Conservation (phyloP, 2,113 vertebrate genomes). For the Anas platyrhynchos region DNA sequence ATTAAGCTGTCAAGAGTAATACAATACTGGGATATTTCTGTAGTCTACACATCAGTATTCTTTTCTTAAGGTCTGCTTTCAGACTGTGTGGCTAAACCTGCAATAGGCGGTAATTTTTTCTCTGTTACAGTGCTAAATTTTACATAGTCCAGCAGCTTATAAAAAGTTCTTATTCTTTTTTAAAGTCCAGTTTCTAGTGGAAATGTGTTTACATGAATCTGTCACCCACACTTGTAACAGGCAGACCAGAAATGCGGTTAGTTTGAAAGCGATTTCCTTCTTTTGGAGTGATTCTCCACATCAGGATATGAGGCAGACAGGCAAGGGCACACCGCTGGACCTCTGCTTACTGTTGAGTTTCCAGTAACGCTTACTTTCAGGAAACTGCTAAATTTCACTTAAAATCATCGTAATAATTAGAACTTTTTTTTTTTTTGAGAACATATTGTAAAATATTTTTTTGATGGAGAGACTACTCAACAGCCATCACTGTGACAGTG, state of each 20-base stretch:
- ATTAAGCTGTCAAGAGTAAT: background rate
- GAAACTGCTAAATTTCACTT: background rate
- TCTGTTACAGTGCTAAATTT: background rate
- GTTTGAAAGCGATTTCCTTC: background rate
- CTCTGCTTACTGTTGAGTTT: background rate
- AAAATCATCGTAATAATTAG: background rate
- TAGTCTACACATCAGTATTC: fast-evolving
- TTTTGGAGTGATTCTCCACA: background rate
- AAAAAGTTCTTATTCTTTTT: background rate
- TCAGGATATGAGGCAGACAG: background rate
- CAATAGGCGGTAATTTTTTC: background rate
- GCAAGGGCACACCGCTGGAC: background rate
- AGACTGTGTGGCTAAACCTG: background rate
- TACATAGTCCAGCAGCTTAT: background rate
- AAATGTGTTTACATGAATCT: background rate
- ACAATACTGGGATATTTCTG: background rate
- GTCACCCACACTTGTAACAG: background rate
- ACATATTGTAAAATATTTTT: background rate
- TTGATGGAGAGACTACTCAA: background rate
- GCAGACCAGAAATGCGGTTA: background rate
- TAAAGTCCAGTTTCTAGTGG: background rate
- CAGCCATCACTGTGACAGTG: background rate
- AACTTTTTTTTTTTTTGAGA: too few species aligned
- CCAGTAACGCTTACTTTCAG: background rate
- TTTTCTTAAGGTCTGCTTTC: background rate